Evolutionary conservation across 1,140 invertebrate species (phyloP), one percentile per base, ranked within the genome.

Genomic region (Diorhabda elongata): DNA sequence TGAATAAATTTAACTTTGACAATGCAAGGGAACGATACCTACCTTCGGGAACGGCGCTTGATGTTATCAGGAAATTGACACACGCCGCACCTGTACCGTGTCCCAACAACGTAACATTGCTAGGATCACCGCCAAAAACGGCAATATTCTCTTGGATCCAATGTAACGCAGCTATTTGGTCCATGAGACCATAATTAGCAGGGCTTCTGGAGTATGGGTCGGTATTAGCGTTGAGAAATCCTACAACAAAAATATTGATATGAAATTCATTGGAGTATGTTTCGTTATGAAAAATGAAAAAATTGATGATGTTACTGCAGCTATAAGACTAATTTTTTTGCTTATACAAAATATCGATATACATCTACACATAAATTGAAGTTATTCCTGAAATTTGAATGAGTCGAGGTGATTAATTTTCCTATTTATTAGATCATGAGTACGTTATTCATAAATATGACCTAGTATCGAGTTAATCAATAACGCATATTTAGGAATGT

Each of bases 101-200:
- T 1, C 97, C 97, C 77, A 98, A 88, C 0, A 98, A 81, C 1
- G 97, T 98, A n/a, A 98, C 94, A 78, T 95, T 96, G 9, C 88
- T 88, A 0, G 93, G 88, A 83, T 98, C 95, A 1, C 96, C 96
- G 11, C 94, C 94, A 77, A 98, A 98, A 68, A 90, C 89, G 2
- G 87, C 92, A 45, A 98, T 95, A 80, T 98, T 98, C 80, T 97
- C 93, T 78, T 97, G 92, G 57, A 98, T 89, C 94, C 94, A 96
- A 76, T 96, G 94, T 45, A 96, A 82, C 0, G 94, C 94, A 1
- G 95, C 95, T 74, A 97, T 94, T 81, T 97, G 94, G 81, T 98
- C 96, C 91, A 98, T 93, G 11, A 98, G 86, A 1, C 95, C 96
- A 80, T 97, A 96, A 85, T 98, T 98, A 11, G 92, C 93, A 72